These are phyloP conservation scores for Halictus quadricinctus DNA, from an alignment of 2,888 invertebrate genomes.

Conservation along the genomic window DNA sequence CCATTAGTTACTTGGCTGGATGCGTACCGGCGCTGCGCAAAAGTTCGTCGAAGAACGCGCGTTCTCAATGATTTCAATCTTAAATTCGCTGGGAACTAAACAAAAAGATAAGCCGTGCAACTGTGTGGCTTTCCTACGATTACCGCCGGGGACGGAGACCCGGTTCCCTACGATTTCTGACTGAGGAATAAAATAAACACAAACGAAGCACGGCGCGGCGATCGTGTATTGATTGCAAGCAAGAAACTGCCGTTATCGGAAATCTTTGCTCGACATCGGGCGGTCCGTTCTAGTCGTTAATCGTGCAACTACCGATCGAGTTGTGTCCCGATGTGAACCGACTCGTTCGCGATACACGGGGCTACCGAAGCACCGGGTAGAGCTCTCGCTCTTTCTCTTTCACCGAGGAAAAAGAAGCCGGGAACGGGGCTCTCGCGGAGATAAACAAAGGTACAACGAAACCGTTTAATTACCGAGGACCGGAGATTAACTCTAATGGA, in stretches of 20 bases:
- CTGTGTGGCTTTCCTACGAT: background rate
- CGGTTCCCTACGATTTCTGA: constrained; percentile 37
- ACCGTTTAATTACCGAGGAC: constrained; percentile 79
- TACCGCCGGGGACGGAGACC: background rate
- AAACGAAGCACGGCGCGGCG: constrained; percentile 18
- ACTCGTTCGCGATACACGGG: constrained; percentile 46
- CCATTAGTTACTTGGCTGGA: background rate
- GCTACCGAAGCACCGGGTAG: constrained; percentile 40
- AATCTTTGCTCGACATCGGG: constrained; percentile 49
- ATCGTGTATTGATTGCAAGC: constrained; percentile 48
- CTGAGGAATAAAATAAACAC: constrained; percentile 12
- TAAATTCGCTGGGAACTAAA: constrained; percentile 30
- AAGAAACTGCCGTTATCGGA: constrained; percentile 40
- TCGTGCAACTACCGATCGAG: constrained; percentile 58
- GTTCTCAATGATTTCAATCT: constrained; percentile 24
- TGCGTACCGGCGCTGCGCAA: background rate
- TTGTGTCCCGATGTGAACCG: constrained; percentile 49
- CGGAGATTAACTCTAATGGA: constrained; percentile 80
- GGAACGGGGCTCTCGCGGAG: constrained; percentile 60
- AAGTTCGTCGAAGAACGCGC: background rate
- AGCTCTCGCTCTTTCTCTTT: background rate
- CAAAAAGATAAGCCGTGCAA: constrained; percentile 31
- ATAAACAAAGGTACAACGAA: constrained; percentile 78
- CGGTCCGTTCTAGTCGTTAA: constrained; percentile 54
- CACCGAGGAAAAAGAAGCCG: constrained; percentile 27